phyloP scores from a whole-genome alignment of 1,140 invertebrate species.

The Notospermus geniculatus region DNA sequence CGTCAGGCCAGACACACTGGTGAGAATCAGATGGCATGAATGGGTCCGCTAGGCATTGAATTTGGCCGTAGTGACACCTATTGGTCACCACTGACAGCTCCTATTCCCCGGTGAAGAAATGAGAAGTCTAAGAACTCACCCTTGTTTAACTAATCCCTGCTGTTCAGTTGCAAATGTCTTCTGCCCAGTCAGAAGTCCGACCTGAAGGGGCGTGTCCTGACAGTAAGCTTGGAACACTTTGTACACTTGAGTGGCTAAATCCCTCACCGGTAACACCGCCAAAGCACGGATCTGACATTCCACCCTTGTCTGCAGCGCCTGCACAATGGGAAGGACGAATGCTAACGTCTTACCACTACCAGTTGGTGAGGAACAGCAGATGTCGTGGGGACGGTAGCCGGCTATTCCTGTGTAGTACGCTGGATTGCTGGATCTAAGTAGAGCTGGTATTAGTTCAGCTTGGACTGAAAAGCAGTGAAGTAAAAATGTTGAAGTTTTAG shows the following conservation, averaged over 20 bases:
- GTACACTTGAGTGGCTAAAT: slow-evolving; percentile 85
- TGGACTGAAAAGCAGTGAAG: slow-evolving; percentile 68
- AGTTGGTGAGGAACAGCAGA: slow-evolving; percentile 96
- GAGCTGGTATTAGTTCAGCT: slow-evolving; percentile 75
- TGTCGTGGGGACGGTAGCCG: slow-evolving; percentile 67
- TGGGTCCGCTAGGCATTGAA: no score
- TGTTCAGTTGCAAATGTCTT: slow-evolving; percentile 74
- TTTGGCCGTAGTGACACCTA: no score
- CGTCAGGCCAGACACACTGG: no score
- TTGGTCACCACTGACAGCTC: no score
- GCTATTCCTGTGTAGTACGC: slow-evolving; percentile 31
- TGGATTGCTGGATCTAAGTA: slow-evolving; percentile 58
- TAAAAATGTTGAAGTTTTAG: not conserved
- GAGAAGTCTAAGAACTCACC: slow-evolving; percentile 38
- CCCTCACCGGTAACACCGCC: slow-evolving; percentile 86
- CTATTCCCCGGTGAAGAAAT: no score
- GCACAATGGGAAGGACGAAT: slow-evolving; percentile 89
- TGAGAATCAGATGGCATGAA: no score
- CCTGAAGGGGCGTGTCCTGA: slow-evolving; percentile 68
- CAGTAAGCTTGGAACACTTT: slow-evolving; percentile 77
- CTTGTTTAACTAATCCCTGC: slow-evolving; percentile 67
- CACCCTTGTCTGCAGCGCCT: slow-evolving; percentile 59
- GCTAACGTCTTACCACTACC: slow-evolving; percentile 97
- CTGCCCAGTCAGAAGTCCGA: slow-evolving; percentile 70
- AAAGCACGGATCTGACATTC: slow-evolving; percentile 73